A percentile compares a stretch with the other conserved stretches of the same genome.
These are phyloP conservation scores for Ameiurus melas DNA, from an alignment of 2,113 vertebrate species.

Conservation along the genomic window DNA sequence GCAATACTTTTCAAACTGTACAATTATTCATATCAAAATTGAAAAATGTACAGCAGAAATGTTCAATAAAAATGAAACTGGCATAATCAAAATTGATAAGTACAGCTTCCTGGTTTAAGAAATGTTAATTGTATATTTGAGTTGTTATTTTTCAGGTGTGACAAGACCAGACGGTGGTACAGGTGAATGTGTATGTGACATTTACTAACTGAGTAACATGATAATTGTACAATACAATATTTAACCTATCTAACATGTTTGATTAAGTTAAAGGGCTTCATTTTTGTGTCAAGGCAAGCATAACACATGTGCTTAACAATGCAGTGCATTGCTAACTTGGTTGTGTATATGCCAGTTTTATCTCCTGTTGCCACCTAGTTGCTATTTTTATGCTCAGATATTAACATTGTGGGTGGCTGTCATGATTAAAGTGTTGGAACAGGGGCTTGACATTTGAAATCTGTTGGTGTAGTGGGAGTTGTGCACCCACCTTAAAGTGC, in stretches of 20 bases:
- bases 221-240: background rate
- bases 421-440: background rate
- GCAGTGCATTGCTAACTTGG: background rate
- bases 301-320: background rate
- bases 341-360: background rate
- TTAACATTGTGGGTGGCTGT: background rate
- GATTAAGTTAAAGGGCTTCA: background rate
- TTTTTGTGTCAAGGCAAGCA: background rate
- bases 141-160: background rate
- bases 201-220: background rate
- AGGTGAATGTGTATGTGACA: background rate
- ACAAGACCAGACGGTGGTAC: background rate
- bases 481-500: background rate
- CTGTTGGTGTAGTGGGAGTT: background rate
- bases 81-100: background rate
- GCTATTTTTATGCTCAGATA: background rate
- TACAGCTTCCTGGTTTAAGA: background rate
- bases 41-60: background rate
- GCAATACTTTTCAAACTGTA: background rate
- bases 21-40: background rate
- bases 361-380: background rate
- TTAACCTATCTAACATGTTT: background rate
- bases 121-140: background rate
- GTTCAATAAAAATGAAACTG: no score
- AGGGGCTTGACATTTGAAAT: conserved; percentile 1